Base-by-base conservation (phyloP, 2,797 vertebrate species). In the Rhodeus uyekii region DNA sequence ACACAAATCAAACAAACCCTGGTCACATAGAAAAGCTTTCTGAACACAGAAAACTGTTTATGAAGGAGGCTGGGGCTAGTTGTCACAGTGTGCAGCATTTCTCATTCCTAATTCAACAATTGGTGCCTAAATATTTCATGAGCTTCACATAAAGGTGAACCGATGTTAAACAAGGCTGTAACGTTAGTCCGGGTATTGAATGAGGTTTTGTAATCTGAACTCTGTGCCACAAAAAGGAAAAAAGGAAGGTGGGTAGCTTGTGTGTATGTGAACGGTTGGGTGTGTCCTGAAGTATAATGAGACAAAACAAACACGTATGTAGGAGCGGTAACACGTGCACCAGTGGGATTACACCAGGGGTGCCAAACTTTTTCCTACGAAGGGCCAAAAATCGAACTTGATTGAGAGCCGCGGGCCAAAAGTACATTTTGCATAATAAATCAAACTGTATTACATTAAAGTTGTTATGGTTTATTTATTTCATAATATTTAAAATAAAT, bases 131-230 rank as follows among this genome's bases (percentile, higher is more conserved):
- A 68, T 68, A 68, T 78, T 29, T 50, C 0, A 78, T 10, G 10
- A 53, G 22, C 16, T 39, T 3, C 10, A 34, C 34, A 1, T 22
- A 48, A 46, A 76, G 5, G 29, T n/a, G 34, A 36, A n/a, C 13
- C 39, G 2, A 2, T 76, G 19, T 64, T 64, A 67, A 19, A 36
- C 29, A 39, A 67, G 8, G n/a, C n/a, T n/a, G 48, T 55, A 79
- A 79, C 36, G 16, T 68, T 32, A 79, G 18, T 53, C n/a, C 22
- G 16, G 61, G 61, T 53, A 22, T 27, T 27, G 50, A 74, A 55
- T 53, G 48, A 27, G 3, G 60, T 18, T 68, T 78, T 55, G 63
- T n/a, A 19, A 78, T 39, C 48, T 78, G 34, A 67, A 55, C 46
- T 78, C 44, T 4, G 22, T 24, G 60, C 19, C 10, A 44, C 10